Evolutionary conservation across 1,140 invertebrate genomes (phyloP).

Genomic region (Aplysia californica): DNA sequence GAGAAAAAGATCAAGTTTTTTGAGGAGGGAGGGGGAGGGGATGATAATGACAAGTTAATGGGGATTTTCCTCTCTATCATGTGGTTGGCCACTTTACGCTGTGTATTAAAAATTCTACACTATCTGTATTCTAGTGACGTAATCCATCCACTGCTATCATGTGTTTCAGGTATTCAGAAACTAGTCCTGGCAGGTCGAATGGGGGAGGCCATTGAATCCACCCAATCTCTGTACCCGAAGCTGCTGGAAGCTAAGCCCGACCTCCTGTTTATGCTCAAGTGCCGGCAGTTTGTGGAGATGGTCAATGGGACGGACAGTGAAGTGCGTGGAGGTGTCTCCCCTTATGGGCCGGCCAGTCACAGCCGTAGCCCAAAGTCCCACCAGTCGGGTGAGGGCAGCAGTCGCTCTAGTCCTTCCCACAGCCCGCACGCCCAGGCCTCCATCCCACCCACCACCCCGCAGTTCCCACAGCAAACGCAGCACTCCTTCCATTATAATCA

Average conservation of each 20-base stretch:
- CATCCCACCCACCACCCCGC: constrained; percentile 32
- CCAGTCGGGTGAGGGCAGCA: constrained; percentile 35
- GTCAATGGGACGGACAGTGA: constrained; percentile 71
- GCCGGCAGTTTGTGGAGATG: constrained; percentile 96
- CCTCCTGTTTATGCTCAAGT: constrained; percentile 93
- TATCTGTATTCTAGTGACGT: too few relatives aligned
- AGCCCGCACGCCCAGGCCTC: constrained; percentile 37
- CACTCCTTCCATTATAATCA: constrained; percentile 22
- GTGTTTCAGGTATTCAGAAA: constrained; percentile 96
- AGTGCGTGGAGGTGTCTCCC: constrained; percentile 57
- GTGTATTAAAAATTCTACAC: too few relatives aligned
- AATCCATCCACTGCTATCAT: too few relatives aligned
- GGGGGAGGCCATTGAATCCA: constrained; percentile 93
- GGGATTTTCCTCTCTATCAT: too few relatives aligned
- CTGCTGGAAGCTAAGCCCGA: constrained; percentile 90
- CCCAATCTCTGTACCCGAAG: constrained; percentile 88
- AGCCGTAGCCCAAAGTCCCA: constrained; percentile 51
- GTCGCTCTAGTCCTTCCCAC: constrained; percentile 52
- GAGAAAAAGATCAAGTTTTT: too few relatives aligned
- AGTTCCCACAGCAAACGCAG: constrained; percentile 6
- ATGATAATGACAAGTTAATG: too few relatives aligned
- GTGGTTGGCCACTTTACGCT: too few relatives aligned
- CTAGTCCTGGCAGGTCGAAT: constrained; percentile 91
- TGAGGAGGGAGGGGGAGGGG: too few relatives aligned
- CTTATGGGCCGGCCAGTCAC: constrained; percentile 35